These are phyloP conservation scores for Takifugu flavidus DNA, from an alignment of 2,113 vertebrate genomes.

Conservation along the genomic window DNA sequence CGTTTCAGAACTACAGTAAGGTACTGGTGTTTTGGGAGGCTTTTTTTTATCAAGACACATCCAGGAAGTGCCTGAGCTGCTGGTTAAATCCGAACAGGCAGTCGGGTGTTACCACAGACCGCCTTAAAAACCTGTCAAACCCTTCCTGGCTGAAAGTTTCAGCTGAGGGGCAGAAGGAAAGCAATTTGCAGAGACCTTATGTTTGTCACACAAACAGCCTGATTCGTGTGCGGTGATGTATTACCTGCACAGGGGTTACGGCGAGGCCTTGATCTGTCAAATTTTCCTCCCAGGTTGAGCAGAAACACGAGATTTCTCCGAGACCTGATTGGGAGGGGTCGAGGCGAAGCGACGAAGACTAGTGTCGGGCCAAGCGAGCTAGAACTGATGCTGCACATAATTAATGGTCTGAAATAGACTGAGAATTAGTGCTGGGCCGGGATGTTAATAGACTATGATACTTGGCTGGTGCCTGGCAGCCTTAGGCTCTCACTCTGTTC, in stretches of 20 bases:
- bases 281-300: constrained; percentile 20
- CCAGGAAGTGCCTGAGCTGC: constrained; percentile 27
- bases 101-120: constrained; percentile 31
- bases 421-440: constrained; percentile 70
- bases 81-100: constrained; percentile 45
- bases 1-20: constrained; percentile 13
- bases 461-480: constrained; percentile 70
- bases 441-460: constrained; percentile 78
- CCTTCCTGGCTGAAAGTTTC: too few species aligned
- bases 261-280: too few species aligned
- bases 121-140: constrained; percentile 32
- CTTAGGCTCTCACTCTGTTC: constrained; percentile 59
- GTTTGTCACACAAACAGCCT: too few species aligned
- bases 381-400: constrained; percentile 75
- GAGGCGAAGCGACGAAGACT: constrained; percentile 57
- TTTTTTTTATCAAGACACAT: constrained; percentile 28
- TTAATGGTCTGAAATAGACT: constrained; percentile 77
- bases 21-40: not conserved
- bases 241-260: too few species aligned
- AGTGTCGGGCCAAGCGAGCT: constrained; percentile 71
- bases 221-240: too few species aligned
- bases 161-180: too few species aligned
- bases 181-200: too few species aligned
- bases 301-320: constrained; percentile 51
- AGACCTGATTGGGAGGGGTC: constrained; percentile 48